Conservation (phyloP, 2,113 vertebrate species). For the Osmerus eperlanus region DNA sequence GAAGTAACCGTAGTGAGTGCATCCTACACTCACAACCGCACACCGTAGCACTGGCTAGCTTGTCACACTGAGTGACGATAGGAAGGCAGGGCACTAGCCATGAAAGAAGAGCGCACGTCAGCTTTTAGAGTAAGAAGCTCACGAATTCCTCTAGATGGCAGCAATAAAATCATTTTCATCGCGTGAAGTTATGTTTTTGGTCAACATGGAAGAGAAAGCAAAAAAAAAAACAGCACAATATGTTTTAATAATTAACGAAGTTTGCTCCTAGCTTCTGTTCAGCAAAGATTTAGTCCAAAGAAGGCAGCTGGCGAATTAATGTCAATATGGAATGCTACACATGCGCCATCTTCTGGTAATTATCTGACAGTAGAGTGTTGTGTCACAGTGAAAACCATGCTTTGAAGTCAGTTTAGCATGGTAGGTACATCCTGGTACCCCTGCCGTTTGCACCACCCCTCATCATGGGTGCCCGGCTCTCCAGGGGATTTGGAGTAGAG, state of each 20-base stretch:
- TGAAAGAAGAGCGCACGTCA: conserved; percentile 13
- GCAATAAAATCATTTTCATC: background rate
- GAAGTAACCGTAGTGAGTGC: background rate
- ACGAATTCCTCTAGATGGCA: conserved; percentile 31
- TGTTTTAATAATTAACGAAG: background rate
- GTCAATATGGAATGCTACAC: background rate
- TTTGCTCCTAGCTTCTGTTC: background rate
- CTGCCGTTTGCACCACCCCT: too few species aligned
- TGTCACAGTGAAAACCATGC: too few species aligned
- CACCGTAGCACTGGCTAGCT: background rate
- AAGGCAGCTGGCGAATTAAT: background rate
- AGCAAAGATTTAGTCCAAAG: too few species aligned
- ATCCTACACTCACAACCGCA: background rate
- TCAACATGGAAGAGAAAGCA: too few species aligned
- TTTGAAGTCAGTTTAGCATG: too few species aligned
- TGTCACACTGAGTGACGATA: background rate
- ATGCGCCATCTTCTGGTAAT: background rate
- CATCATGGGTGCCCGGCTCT: too few species aligned
- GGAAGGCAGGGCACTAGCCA: background rate
- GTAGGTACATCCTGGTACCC: too few species aligned
- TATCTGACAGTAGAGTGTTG: background rate
- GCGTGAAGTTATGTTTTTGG: too few species aligned
- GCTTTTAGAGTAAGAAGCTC: conserved; percentile 12
- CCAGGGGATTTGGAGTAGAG: too few species aligned
- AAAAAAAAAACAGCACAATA: background rate